These are phyloP conservation scores for Drosophila subquinaria DNA, from an alignment of 2,888 invertebrate species.

Conservation along the genomic window DNA sequence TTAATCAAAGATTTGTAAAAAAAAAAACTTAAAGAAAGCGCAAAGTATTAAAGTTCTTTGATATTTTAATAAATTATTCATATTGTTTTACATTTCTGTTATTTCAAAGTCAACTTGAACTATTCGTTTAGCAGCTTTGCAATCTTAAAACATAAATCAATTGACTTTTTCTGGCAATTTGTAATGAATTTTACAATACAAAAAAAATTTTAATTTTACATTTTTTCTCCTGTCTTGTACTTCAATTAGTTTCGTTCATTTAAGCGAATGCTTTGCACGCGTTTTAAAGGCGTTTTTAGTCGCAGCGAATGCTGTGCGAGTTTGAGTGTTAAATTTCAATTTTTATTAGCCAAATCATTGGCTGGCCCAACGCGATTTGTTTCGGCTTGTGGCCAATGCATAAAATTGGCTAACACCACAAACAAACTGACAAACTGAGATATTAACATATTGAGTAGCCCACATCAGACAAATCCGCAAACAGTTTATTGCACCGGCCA, in stretches of 20 bases:
- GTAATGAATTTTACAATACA: background rate
- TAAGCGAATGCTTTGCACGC: conserved; percentile 13
- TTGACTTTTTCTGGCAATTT: background rate
- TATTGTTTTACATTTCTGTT: background rate
- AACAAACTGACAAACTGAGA: conserved; percentile 3
- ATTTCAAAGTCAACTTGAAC: background rate
- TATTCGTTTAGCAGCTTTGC: background rate
- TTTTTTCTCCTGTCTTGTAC: background rate
- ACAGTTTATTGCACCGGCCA: conserved; percentile 46
- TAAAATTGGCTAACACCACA: conserved; percentile 42
- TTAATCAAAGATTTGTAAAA: background rate
- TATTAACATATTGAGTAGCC: conserved; percentile 19
- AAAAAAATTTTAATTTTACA: background rate
- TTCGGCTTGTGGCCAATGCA: conserved; percentile 38
- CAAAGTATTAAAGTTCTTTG: background rate
- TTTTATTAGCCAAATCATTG: conserved; percentile 28
- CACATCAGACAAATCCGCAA: conserved; percentile 43
- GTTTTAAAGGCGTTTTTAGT: conserved; percentile 34
- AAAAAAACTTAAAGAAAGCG: background rate
- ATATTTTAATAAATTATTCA: background rate
- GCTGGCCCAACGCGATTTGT: conserved; percentile 11
- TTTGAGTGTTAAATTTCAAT: conserved; percentile 16
- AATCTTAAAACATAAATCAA: background rate
- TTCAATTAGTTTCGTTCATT: conserved; percentile 10
- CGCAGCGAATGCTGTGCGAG: conserved; percentile 16